Evolutionary conservation across 2,797 vertebrate species (phyloP).

Genomic region (Sphaeramia orbicularis): DNA sequence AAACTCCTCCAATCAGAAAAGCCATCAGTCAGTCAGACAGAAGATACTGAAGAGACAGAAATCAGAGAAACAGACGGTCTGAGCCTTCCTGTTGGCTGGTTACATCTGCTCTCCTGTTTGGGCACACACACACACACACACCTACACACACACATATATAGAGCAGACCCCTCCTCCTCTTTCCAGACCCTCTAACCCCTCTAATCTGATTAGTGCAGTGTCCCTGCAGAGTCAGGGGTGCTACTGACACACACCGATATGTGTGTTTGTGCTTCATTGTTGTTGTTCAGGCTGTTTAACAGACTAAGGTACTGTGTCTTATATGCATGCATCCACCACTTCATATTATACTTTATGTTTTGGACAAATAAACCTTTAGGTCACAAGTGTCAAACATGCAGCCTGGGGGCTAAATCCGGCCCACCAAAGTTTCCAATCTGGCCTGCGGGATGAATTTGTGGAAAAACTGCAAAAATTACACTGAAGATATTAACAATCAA

Average conservation of each 20-base stretch:
- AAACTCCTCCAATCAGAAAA: slow-evolving; percentile 5
- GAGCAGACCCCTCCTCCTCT: slow-evolving; percentile 47
- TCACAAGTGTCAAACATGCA: too few species aligned
- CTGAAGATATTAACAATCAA: too few species aligned
- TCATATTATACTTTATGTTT: too few species aligned
- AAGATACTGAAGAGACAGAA: slow-evolving; percentile 51
- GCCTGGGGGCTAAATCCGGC: too few species aligned
- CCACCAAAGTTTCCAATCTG: too few species aligned
- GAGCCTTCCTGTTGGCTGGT: slow-evolving; percentile 55
- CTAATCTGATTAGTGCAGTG: slow-evolving; percentile 76
- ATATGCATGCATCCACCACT: not conserved
- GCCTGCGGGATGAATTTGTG: too few species aligned
- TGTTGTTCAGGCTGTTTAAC: slow-evolving; percentile 40
- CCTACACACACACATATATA: slow-evolving; percentile 25
- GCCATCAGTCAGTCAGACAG: slow-evolving; percentile 25
- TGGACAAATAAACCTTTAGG: too few species aligned
- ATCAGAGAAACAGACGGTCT: slow-evolving; percentile 71
- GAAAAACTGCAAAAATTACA: too few species aligned
- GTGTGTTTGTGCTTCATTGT: slow-evolving; percentile 28
- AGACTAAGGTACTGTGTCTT: slow-evolving; percentile 6
- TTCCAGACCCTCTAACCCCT: slow-evolving; percentile 60
- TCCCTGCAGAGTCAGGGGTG: slow-evolving; percentile 55
- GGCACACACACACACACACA: slow-evolving; percentile 23
- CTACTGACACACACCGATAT: slow-evolving; percentile 34
- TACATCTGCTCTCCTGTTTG: slow-evolving; percentile 67